Evolutionary conservation across 2,888 invertebrate species (phyloP).

Genomic region (Nematopogon swammerdamellus): DNA sequence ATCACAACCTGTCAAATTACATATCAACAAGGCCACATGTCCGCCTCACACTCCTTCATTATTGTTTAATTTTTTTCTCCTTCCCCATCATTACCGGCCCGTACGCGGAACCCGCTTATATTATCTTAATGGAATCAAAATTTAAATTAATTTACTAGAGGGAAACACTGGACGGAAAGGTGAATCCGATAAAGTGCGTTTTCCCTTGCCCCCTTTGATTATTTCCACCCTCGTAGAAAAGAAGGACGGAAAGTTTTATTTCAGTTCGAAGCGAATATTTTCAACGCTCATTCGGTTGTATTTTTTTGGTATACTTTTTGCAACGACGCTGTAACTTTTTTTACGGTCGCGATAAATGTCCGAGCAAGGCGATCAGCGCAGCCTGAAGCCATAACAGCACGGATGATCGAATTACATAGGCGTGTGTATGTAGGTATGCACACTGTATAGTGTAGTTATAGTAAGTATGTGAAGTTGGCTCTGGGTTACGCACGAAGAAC

Average conservation of each 20-base stretch:
- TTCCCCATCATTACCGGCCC: neutral
- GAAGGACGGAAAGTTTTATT: neutral
- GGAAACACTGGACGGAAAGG: neutral
- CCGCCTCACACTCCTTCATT: constrained; percentile 6
- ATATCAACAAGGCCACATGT: constrained; percentile 18
- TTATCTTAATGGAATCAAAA: constrained; percentile 38
- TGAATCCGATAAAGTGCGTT: neutral
- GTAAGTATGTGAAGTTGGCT: too few species aligned
- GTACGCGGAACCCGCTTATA: constrained; percentile 16
- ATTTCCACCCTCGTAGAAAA: neutral
- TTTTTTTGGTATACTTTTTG: neutral
- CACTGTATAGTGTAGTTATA: too few species aligned
- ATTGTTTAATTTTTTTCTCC: neutral
- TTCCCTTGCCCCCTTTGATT: neutral
- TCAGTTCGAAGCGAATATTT: neutral
- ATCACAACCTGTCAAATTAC: constrained; percentile 15
- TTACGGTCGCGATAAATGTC: neutral
- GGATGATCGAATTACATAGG: neutral
- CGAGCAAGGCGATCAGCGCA: neutral
- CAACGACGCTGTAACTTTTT: neutral
- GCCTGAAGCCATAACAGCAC: too few species aligned
- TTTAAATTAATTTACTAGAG: constrained; percentile 31
- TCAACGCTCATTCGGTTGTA: too few species aligned
- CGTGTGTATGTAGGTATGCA: too few species aligned
- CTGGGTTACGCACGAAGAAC: too few species aligned